Evolutionary conservation across 2,888 invertebrate genomes (phyloP), one percentile per base, ranked within the genome.

Genomic region (Dexiosoma caninum): DNA sequence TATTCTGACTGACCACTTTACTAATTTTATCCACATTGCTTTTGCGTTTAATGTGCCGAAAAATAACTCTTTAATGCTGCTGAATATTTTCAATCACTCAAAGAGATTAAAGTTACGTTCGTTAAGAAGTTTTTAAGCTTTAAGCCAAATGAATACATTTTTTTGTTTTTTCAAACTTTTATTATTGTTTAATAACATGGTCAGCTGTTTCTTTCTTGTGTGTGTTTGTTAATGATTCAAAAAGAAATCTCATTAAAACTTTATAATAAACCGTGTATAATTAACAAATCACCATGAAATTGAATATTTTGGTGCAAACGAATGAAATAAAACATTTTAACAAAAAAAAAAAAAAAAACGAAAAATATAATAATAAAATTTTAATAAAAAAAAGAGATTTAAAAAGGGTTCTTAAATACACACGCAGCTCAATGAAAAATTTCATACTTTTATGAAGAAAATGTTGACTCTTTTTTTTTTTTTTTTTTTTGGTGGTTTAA

Each of bases 261-360:
- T 51, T 66, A 81, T 77, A 81, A 81, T 77, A 60, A 74, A 81
- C 67, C 81, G 72, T 77, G 32, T 42, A 81, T 74, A 81, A 81
- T 81, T 77, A 81, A 64, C 49, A 81, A 77, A 81, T 81, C 72
- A 69, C 72, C 81, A 69, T 81, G 81, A 81, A 81, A 81, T 81
- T 81, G 81, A 74, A 74, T 74, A 69, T 69, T 69, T 72, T 60
- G 64, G 42, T 44, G 35, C 23, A 53, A 66, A 70, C 51, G 21
- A 55, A 12, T 51, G 12, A 64, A 64, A 23, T n/a, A 8, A 44
- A 51, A 51, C 12, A 40, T n/a, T 5, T 64, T 49, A 49, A 64
- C 35, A 40, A 37, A 14, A 23, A 42, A 46, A 21, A 23, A 60
- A 46, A 46, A n/a, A n/a, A n/a, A n/a, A n/a, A n/a, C n/a, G n/a